Base-by-base conservation (phyloP, 2,888 invertebrate genomes). In the Brachynemurus nebulosus region DNA sequence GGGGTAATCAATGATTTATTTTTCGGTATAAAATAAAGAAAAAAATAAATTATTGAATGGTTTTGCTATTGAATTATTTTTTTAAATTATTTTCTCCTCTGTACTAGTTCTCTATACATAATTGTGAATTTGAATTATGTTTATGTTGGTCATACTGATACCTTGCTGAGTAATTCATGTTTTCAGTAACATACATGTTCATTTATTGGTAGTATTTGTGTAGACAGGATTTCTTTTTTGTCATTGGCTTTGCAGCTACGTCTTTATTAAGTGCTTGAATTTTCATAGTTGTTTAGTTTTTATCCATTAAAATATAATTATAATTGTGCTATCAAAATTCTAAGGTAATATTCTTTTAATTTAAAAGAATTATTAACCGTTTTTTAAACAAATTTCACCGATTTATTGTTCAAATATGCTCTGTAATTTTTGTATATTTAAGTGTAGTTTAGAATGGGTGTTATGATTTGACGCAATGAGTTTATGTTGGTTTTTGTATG, bases 231-330 rank as follows among this genome's bases (percentile, higher is more conserved):
- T 30, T 40, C 23, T 27, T 17, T 40, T 40, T 40, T 30, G 27
- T 27, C 40, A 40, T 40, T 40, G 40, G 40, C 16, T 40, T 40
- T 27, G 27, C 40, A 27, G 40, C 30, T 27, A 40, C 40, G 40
- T 40, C 40, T 40, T 40, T 40, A 30, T 40, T 40, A 27, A 40
- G 40, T 30, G 30, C 30, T 40, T 40, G 18, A 20, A 17, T 38
- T 38, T 38, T 9, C n/a, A 17, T 37, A 17, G 17, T 18, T 40
- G 17, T 40, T 40, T 27, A 27, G 23, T 40, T 40, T 25, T 40
- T 40, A n/a, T 17, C 30, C 30, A 27, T n/a, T 12, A 17, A 16
- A 19, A 17, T 19, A 18, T 3, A 37, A 37, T 19, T 37, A 4
- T 14, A 19, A 30, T 37, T 37, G 37, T 37, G 37, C 37, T 37